Base-by-base conservation (phyloP, 2,113 vertebrate species). In the Haemorhous mexicanus region DNA sequence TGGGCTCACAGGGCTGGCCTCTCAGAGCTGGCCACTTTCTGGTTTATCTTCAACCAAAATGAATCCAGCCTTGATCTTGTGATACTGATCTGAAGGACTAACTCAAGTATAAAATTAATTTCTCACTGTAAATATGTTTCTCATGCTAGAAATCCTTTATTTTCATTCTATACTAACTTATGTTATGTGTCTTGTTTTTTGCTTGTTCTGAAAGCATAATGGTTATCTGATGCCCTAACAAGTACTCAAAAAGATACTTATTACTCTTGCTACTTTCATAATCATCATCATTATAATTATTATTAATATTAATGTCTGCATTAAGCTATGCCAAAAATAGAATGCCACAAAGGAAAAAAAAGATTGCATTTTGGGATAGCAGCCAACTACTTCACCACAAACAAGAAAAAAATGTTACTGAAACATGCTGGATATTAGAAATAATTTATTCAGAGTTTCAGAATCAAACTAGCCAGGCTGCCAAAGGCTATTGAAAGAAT, bases 401-500 rank as follows among this genome's bases (percentile, higher is more conserved):
- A 83, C 3, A 81, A 56, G 63, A 67, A 58, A 69, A 69, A 74
- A 70, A 55, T 1, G 1, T 32, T 61, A 73, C 67, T 73, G 32
- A 80, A 76, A 95, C 80, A 61, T 27, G 44, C 13, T 64, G 43
- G 9, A 37, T 67, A 61, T 50, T 61, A 55, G 23, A 77, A 95
- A 55, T 80, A 83, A 79, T 85, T 84, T 95, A 80, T 90, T 94
- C 47, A 81, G 70, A 69, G 30, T 80, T 90, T 89, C 66, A 61
- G 73, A 89, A 88, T 92, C 56, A 47, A 90, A 92, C 56, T 49
- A 86, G 35, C 7, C 61, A 86, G 63, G 76, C 39, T 81, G 85
- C 90, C 79, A 93, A 96, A 82, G 82, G 84, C 93, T 84, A 90
- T 50, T 80, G 55, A 95, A 90, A 90, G 39, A 61, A 80, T 33